A percentile compares a stretch with the other conserved stretches of the same genome.
Conservation (phyloP, 2,888 invertebrate genomes). For the Melipona beecheii region DNA sequence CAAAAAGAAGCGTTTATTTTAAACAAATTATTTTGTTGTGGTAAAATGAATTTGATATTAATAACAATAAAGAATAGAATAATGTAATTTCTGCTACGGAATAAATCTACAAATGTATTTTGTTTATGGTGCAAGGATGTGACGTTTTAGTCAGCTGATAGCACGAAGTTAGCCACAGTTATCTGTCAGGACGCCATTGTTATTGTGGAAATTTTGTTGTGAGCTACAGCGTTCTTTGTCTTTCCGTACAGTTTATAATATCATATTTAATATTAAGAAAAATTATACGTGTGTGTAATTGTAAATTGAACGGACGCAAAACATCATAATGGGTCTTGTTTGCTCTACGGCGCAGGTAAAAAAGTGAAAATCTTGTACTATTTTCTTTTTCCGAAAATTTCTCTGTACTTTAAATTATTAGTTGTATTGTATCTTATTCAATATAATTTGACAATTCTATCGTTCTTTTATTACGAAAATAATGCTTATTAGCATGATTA, state of each 20-base stretch:
- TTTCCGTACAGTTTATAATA: background rate
- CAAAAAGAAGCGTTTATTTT: background rate
- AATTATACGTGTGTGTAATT: constrained; percentile 10
- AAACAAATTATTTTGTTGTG: background rate
- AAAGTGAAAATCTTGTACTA: background rate
- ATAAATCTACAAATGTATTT: background rate
- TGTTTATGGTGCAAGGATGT: constrained; percentile 1
- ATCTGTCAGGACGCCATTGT: constrained; percentile 64
- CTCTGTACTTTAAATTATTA: background rate
- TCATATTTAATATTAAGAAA: background rate
- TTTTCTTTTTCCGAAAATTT: background rate
- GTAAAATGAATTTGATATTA: background rate
- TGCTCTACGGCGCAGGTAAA: constrained; percentile 81
- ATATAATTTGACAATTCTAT: background rate
- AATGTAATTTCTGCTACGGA: background rate
- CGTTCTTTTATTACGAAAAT: background rate
- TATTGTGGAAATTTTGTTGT: constrained; percentile 45
- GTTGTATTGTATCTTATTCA: background rate
- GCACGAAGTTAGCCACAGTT: constrained; percentile 51
- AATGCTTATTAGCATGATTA: background rate
- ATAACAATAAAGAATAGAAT: background rate
- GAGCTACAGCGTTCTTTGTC: constrained; percentile 13
- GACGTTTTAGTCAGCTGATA: constrained; percentile 69
- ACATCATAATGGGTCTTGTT: constrained; percentile 76
- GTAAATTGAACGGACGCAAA: constrained; percentile 10